phyloP scores from a whole-genome alignment of 2,797 vertebrate genomes.

The Odontamblyopus lacepedii region DNA sequence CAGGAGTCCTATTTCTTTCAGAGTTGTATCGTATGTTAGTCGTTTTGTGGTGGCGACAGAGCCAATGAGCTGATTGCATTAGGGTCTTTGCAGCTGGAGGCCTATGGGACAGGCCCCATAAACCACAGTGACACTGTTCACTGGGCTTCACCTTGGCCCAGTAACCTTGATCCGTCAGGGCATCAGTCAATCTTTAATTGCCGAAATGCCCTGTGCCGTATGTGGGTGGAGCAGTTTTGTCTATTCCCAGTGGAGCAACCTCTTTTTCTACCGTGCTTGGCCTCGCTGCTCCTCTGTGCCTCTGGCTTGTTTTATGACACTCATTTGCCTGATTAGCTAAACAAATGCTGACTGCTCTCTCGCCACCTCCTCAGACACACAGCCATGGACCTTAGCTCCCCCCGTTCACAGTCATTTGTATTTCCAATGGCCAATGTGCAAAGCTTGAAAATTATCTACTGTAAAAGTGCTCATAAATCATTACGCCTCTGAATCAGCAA shows the following conservation, averaged over 20 bases:
- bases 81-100: constrained; percentile 31
- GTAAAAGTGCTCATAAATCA: constrained; percentile 73
- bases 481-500: constrained; percentile 58
- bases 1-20: neutral
- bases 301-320: constrained; percentile 57
- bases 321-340: constrained; percentile 76
- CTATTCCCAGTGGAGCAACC: constrained; percentile 40
- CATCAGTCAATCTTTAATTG: constrained; percentile 76
- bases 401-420: constrained; percentile 21
- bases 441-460: constrained; percentile 59
- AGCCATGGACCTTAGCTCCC: constrained; percentile 6
- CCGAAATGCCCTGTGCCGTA: constrained; percentile 49
- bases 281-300: constrained; percentile 31
- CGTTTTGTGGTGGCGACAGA: constrained; percentile 21
- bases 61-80: constrained; percentile 29
- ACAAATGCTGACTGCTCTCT: constrained; percentile 59
- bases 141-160: constrained; percentile 70
- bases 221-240: constrained; percentile 23
- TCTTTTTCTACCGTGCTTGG: constrained; percentile 39
- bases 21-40: constrained; percentile 16
- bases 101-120: constrained; percentile 62
- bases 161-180: constrained; percentile 75
- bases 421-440: constrained; percentile 52
- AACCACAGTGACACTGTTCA: constrained; percentile 69
- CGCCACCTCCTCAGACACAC: constrained; percentile 36